Base-by-base conservation (phyloP, 2,113 vertebrate species). In the Sturnus vulgaris region DNA sequence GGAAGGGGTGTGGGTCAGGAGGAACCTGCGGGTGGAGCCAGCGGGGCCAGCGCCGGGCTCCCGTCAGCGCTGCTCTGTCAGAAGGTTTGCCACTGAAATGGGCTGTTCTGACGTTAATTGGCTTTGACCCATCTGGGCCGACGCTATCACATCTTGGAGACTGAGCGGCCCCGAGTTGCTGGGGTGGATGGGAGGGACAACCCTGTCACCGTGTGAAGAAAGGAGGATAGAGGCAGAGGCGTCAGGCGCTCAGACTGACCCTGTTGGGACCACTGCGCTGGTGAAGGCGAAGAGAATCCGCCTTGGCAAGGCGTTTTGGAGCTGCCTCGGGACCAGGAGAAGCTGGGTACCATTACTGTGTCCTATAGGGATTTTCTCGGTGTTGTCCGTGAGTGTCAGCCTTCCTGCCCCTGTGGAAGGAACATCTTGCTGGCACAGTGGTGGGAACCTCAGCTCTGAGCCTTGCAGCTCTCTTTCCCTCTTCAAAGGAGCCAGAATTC, bases 111-210 rank as follows among this genome's bases (percentile, higher is more conserved):
- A 81, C n/a, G 46, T 11, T 95, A 23, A 94, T 87, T 37, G 33
- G 22, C 33, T 84, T 15, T 91, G 90, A 91, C 68, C 94, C 82
- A 69, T 84, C 72, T 78, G 88, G 77, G 88, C 64, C 4, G 1
- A 4, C 1, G 2, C 22, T 15, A 3, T 66, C 69, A 31, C 20
- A 31, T 63, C 73, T 37, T n/a, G 60, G 55, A 66, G 22, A 40
- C 22, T 91, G 72, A 61, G 18, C 7, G 1, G 77, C 4, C 1
- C 61, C 0, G 1, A 49, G 69, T 4, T 10, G 69, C 24, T 8
- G 25, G 14, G 7, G 4, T 13, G 56, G 61, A 15, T 0, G 6
- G 61, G 9, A 50, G 66, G 61, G 23, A 56, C 40, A 40, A n/a
- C 37, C 23, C 22, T 0, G 47, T 39, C 76, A 28, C 50, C 2